Base-by-base conservation (phyloP, 2,888 invertebrate genomes). In the Macrosoma leucophasiata region DNA sequence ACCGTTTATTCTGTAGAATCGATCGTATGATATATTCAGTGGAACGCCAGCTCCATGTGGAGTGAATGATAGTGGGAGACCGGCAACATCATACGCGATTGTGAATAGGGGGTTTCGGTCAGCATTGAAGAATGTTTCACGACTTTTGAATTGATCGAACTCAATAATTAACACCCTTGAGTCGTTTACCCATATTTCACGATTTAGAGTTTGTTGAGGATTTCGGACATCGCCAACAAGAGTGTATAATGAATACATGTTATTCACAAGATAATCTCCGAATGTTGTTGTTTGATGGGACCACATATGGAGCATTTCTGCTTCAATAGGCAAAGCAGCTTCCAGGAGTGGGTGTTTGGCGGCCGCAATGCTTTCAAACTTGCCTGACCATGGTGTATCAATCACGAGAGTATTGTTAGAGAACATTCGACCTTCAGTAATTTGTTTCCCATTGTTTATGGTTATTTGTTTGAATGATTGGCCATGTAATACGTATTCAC, bases 281-380 rank as follows among this genome's bases (percentile, higher is more conserved):
- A 93, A 90, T 3, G 89, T 89, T 26, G 93, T 90, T 3, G 88
- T 88, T 75, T 94, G 94, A 57, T 92, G 91, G 15, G 94, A 94
- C 92, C 94, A 93, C 87, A 94, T 93, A 21, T 94, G 94, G 29
- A 95, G 75, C 92, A 95, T 94, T 84, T 94, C 94, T 3, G 95
- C 94, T 81, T 95, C 95, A 1, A 94, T 93, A 1, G 94, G 94
- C 43, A 95, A 66, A 0, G 93, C 91, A 0, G 93, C 91, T 82
- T 95, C 94, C 31, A 95, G 68, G 8, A 95, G 69, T 0, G 94
- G 95, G 72, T 95, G 94, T 29, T 93, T 88, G 0, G 93, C 91
- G 19, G 91, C 89, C 0, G 94, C 93, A 1, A 92, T 89, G 33
- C 92, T 91, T 57, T 91, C 87, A 25, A 93, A 87, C 46, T 88